Base-by-base conservation (phyloP, 2,888 invertebrate species). In the Lycophotia porphyrea region DNA sequence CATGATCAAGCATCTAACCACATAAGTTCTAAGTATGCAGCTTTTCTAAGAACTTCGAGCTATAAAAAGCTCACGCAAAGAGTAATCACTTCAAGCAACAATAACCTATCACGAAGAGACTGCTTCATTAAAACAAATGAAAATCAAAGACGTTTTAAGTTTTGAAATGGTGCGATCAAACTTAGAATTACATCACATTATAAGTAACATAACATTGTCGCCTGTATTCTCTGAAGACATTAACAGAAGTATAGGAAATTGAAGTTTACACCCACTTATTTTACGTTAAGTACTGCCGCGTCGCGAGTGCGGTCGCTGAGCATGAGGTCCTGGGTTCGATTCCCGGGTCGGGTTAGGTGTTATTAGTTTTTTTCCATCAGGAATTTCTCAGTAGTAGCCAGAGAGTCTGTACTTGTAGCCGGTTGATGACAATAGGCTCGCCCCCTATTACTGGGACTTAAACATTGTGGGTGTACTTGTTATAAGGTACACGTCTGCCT, bases 41-140 rank as follows among this genome's bases (percentile, higher is more conserved):
- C 21, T 24, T 15, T 44, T 18, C 42, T n/a, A 61, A 34, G n/a
- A 39, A 27, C 27, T 31, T 31, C n/a, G 21, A 8, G 13, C 1
- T 9, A 34, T 15, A 47, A 58, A 49, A 24, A 39, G 15, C 13
- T 47, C 55, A 49, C 39, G 39, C 55, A 58, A 42, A 42, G 24
- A 47, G 34, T 24, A 76, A 24, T 24, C 7, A 27, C 18, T 55
- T 5, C 18, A 47, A 24, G 31, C n/a, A 58, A 60, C 58, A 27
- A 63, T 64, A 39, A 76, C 63, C 24, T 64, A 55, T 77, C 77
- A 77, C 39, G 63, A 34, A 58, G 2, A 15, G 24, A 61, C 27
- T 7, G 15, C 8, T 55, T 58, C 9, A 55, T 42, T 42, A 65
- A 60, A 60, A 39, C 64, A 69, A 39, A 2, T 52, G 34, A 65